A percentile compares a stretch with the other conserved stretches of the same genome.
Evolutionary conservation across 2,888 invertebrate species (phyloP).

Genomic region (Tiliacea aurago): DNA sequence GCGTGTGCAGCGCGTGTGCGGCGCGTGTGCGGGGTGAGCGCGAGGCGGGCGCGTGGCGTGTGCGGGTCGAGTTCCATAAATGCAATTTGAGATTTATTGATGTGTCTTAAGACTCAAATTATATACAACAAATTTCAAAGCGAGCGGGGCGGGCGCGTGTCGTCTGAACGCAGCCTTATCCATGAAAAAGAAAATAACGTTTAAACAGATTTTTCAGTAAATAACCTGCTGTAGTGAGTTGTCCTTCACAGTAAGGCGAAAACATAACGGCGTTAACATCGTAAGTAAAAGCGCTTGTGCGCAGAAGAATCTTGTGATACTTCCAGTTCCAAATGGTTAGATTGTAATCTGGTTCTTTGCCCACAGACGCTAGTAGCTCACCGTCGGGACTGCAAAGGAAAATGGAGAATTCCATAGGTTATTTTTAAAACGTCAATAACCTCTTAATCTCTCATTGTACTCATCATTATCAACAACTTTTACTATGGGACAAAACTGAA

Average conservation of each 20-base stretch:
- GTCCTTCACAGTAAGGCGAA: slow-evolving; percentile 94
- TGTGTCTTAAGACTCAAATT: too few species aligned
- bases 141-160: too few species aligned
- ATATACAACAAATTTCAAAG: too few species aligned
- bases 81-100: too few species aligned
- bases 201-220: neutral
- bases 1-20: too few species aligned
- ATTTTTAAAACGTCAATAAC: neutral
- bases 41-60: too few species aligned
- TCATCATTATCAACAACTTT: too few species aligned
- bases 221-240: slow-evolving; percentile 94
- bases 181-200: neutral
- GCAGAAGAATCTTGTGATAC: slow-evolving; percentile 93
- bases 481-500: too few species aligned
- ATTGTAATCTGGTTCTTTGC: slow-evolving; percentile 96
- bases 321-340: slow-evolving; percentile 98
- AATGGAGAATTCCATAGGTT: neutral
- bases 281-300: slow-evolving; percentile 95
- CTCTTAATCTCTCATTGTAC: too few species aligned
- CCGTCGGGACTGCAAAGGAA: slow-evolving; percentile 93
- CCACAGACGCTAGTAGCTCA: slow-evolving; percentile 94
- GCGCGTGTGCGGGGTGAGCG: too few species aligned
- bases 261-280: slow-evolving; percentile 95
- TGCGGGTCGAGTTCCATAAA: too few species aligned
- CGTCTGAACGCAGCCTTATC: too few species aligned